Evolutionary conservation across 1,140 invertebrate species (phyloP), one percentile per base, ranked within the genome.

Genomic region (Polypedilum vanderplanki): DNA sequence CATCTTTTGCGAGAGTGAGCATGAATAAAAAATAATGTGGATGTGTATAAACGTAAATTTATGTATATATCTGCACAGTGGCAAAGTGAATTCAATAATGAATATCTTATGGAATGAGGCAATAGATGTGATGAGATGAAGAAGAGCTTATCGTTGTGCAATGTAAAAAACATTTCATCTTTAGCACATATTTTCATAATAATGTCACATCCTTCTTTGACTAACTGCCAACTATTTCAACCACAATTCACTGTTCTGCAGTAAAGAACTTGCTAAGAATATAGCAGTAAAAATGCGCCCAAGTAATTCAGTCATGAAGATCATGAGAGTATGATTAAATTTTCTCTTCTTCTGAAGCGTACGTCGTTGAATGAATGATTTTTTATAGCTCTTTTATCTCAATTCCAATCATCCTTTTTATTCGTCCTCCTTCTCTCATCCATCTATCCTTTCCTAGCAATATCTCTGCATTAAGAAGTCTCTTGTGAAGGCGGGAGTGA

Each of bases 371-470:
- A 15, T 57, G 46, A 57, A 57, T 57, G 46, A 57, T 57, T 57
- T 70, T 15, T 20, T 70, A 70, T 70, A 70, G 65, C 65, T 22
- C 65, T 70, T 70, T 70, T 70, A 70, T 70, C 65, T 70, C 65
- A 70, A 18, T 70, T 70, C 65, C 65, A 70, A 70, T 70, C 24
- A 15, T 57, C n/a, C 46, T 57, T 57, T 57, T 57, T 57, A 15
- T 17, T 57, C 46, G 46, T 8, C 46, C 46, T 15, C 46, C 8
- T 57, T 57, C 24, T n/a, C n/a, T n/a, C 24, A 33, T 33, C 24
- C 5, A 33, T 33, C 24, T 33, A 33, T 33, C 24, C 24, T 33
- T 33, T 33, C 5, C 24, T 33, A 33, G 24, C 24, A 33, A 33
- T 33, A 33, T 33, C 24, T 33, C 24, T 33, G 24, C 5, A 33